Base-by-base conservation (phyloP, 2,888 invertebrate genomes). In the Dicyrtomina minuta region DNA sequence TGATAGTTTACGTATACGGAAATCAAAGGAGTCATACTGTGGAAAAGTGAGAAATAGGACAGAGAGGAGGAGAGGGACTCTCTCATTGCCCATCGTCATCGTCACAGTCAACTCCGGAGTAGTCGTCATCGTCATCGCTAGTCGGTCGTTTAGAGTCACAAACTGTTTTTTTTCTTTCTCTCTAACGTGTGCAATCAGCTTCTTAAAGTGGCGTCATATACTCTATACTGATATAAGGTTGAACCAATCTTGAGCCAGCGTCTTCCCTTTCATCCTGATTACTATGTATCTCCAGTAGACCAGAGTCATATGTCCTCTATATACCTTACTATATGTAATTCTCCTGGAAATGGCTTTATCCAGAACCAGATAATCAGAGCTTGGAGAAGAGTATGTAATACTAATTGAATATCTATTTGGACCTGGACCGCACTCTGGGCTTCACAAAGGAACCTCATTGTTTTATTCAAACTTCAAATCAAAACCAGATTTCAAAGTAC, bases 151-250 rank as follows among this genome's bases (percentile, higher is more conserved):
- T n/a, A n/a, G n/a, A n/a, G n/a, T n/a, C n/a, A n/a, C n/a, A n/a
- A n/a, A n/a, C n/a, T n/a, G n/a, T n/a, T n/a, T n/a, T n/a, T n/a
- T n/a, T n/a, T 46, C 22, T 24, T 39, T 8, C 8, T 41, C 43
- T 20, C 24, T 44, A 60, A 43, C 26, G 20, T 60, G 15, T 60
- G 15, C 60, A 43, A 46, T 46, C 61, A 61, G 61, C 17, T 49
- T 61, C 61, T 46, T 46, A 46, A 61, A 61, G 61, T 61, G 61
- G 61, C 49, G 27, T 61, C 49, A 61, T 61, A n/a, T n/a, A n/a
- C n/a, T n/a, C n/a, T n/a, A n/a, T n/a, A n/a, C 33, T 8, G 33
- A 33, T 5, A 33, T 46, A 46, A 5, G 17, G 2, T 10, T 17
- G 22, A 51, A 22, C 20, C 51, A 51, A 22, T 24, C 24, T 24